A percentile compares a stretch with the other conserved stretches of the same genome.
These are phyloP conservation scores for Torymus auratus DNA, from an alignment of 2,888 invertebrate genomes.

Conservation along the genomic window DNA sequence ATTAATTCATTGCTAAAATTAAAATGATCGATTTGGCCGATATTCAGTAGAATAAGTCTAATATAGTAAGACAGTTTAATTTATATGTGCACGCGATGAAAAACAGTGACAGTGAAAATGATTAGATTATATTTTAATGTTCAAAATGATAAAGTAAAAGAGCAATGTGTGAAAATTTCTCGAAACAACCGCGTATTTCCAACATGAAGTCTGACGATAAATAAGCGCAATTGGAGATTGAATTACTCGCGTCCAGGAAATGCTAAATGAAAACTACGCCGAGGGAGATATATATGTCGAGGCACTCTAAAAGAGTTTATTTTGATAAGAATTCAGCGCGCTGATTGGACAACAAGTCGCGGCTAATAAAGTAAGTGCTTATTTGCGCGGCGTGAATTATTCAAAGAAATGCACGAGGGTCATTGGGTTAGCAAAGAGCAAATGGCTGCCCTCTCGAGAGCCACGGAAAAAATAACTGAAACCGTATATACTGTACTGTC, in stretches of 20 bases:
- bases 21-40: too few relatives aligned
- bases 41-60: too few relatives aligned
- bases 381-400: slow-evolving; percentile 62
- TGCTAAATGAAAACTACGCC: slow-evolving; percentile 8
- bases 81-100: too few relatives aligned
- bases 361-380: slow-evolving; percentile 65
- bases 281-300: neutral
- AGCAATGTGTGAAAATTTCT: too few relatives aligned
- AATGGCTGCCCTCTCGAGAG: neutral
- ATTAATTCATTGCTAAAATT: too few relatives aligned
- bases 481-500: too few relatives aligned
- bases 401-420: slow-evolving; percentile 39
- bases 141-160: neutral
- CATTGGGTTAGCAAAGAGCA: slow-evolving; percentile 32
- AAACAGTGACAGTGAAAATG: too few relatives aligned
- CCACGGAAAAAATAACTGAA: neutral
- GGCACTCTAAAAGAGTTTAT: slow-evolving; percentile 31
- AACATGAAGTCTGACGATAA: neutral
- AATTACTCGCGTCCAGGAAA: neutral
- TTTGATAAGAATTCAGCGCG: slow-evolving; percentile 44
- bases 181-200: neutral
- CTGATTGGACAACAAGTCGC: slow-evolving; percentile 62
- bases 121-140: too few relatives aligned
- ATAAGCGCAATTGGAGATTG: neutral
- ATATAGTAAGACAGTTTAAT: too few relatives aligned